These are phyloP conservation scores for Drosophila arizonae DNA, from an alignment of 1,140 invertebrate species.

Conservation along the genomic window DNA sequence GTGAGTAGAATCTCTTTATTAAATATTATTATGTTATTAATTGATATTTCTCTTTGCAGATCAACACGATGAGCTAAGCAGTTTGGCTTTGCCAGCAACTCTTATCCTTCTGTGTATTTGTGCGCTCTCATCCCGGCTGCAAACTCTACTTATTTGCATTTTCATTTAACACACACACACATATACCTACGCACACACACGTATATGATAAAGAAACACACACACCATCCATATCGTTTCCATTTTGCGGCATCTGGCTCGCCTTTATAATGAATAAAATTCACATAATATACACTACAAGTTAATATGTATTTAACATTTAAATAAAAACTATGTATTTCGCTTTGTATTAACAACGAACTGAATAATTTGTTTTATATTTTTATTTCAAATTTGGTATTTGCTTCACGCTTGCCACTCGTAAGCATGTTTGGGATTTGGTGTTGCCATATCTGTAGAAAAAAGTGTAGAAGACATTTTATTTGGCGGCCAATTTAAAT, in stretches of 20 bases:
- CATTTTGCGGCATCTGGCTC: conserved; percentile 50
- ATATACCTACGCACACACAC: conserved; percentile 4
- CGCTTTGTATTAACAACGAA: conserved; percentile 13
- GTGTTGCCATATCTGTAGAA: conserved; percentile 1
- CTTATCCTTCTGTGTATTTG: conserved; percentile 26
- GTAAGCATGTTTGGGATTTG: background rate
- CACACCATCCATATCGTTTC: conserved; percentile 19
- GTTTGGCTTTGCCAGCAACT: background rate
- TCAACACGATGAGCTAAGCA: conserved; percentile 77
- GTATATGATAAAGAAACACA: conserved; percentile 6
- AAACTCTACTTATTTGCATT: conserved; percentile 53
- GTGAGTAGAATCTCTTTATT: conserved; percentile 84
- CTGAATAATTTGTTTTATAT: background rate
- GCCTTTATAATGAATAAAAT: conserved; percentile 69
- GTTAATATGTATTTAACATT: conserved; percentile 62
- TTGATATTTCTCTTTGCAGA: conserved; percentile 42
- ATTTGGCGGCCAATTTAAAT: conserved; percentile 9
- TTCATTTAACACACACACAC: conserved; percentile 42
- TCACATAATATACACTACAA: conserved; percentile 61
- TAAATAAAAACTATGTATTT: conserved; percentile 16
- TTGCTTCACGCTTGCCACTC: conserved; percentile 1
- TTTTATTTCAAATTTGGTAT: background rate
- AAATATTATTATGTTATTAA: background rate
- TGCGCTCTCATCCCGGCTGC: conserved; percentile 8
- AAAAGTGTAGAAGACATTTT: background rate